phyloP scores from a whole-genome alignment of 2,797 vertebrate genomes.

The Heteromormyrus szaboi region DNA sequence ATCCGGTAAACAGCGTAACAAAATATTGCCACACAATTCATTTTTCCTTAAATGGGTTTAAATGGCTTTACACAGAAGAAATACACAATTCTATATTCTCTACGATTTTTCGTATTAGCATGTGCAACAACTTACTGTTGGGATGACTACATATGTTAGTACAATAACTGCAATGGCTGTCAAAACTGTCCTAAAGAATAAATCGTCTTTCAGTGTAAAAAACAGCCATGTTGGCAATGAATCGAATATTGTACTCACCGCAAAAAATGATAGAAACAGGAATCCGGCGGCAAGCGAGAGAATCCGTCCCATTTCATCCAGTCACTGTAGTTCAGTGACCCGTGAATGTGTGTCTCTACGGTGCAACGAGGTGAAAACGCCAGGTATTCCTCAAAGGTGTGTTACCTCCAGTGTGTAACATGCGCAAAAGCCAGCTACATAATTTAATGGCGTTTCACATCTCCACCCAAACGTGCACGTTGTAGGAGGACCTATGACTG shows the following conservation, averaged over 20 bases:
- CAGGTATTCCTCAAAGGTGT: neutral
- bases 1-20: neutral
- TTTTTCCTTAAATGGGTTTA: neutral
- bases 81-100: neutral
- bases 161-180: neutral
- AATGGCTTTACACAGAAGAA: neutral
- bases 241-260: constrained; percentile 41
- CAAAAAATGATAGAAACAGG: constrained; percentile 28
- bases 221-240: neutral
- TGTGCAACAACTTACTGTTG: neutral
- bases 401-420: neutral
- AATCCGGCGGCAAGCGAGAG: constrained; percentile 16
- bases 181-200: neutral
- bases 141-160: neutral
- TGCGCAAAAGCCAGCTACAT: constrained; percentile 3
- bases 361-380: neutral
- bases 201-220: neutral
- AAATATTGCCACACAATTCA: neutral
- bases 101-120: neutral
- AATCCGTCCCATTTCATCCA: constrained; percentile 39
- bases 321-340: constrained; percentile 4
- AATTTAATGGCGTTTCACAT: neutral
- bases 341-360: neutral
- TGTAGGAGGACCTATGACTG: constrained; percentile 29
- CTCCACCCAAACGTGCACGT: constrained; percentile 27